A percentile compares a stretch with the other conserved stretches of the same genome.
Conservation (phyloP, 2,888 invertebrate genomes). For the Acanthosepion esculentum region DNA sequence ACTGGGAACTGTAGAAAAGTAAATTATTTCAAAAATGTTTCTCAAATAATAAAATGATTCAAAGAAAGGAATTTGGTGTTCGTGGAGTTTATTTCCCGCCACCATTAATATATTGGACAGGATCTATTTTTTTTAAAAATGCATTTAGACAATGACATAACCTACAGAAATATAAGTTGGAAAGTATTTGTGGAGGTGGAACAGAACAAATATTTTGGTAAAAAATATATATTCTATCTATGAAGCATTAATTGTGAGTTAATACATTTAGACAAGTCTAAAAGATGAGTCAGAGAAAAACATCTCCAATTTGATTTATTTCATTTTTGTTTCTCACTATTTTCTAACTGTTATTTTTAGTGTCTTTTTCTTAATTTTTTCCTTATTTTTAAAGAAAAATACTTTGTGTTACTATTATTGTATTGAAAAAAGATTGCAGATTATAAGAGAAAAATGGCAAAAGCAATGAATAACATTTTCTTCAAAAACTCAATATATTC, state of each 20-base stretch:
- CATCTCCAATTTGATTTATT: background rate
- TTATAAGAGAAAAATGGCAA: background rate
- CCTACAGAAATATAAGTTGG: background rate
- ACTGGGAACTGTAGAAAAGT: background rate
- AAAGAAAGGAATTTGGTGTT: slow-evolving; percentile 2
- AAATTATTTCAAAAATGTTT: slow-evolving; percentile 1
- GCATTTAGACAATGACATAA: background rate
- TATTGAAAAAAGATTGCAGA: background rate
- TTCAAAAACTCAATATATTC: background rate
- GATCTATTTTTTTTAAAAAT: background rate
- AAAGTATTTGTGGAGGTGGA: background rate
- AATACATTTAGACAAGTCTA: background rate
- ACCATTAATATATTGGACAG: background rate
- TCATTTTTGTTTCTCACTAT: background rate
- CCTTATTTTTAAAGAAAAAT: background rate
- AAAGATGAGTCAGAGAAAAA: background rate
- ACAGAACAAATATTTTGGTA: background rate
- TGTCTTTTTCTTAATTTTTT: background rate
- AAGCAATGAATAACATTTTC: background rate
- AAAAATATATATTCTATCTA: background rate
- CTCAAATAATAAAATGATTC: background rate
- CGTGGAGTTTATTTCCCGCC: background rate
- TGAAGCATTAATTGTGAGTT: background rate
- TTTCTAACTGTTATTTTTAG: background rate
- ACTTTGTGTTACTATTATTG: background rate